A percentile compares a stretch with the other conserved stretches of the same genome.
These are phyloP conservation scores for Strigamia maritima DNA, from an alignment of 2,888 invertebrate genomes.

Conservation along the genomic window DNA sequence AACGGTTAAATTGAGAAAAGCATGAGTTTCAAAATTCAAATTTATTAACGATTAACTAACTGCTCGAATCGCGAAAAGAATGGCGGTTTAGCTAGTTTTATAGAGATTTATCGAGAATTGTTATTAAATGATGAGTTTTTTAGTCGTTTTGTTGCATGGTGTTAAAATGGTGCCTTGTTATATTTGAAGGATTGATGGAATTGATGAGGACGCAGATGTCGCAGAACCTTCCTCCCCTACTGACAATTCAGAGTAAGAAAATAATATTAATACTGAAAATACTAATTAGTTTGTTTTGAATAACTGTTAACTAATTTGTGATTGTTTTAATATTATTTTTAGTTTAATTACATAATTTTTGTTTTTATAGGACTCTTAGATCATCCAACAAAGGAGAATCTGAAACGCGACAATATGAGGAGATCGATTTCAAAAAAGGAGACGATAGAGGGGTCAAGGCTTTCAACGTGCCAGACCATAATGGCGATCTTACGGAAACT, in stretches of 20 bases:
- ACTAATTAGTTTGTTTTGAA: not conserved
- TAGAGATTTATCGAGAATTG: too few species aligned
- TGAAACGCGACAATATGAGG: constrained; percentile 40
- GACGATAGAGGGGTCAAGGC: constrained; percentile 9
- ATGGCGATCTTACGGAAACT: constrained; percentile 27
- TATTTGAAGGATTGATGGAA: not conserved
- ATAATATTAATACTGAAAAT: not conserved
- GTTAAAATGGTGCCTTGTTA: not conserved
- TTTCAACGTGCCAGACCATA: constrained; percentile 21
- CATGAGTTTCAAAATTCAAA: not conserved
- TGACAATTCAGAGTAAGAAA: not conserved
- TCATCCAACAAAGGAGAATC: not conserved
- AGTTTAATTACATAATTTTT: not conserved
- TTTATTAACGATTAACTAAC: not conserved
- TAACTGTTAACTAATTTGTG: too few species aligned
- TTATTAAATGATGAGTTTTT: too few species aligned
- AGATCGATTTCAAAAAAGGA: constrained; percentile 41
- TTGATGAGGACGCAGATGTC: not conserved
- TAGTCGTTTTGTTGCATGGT: not conserved
- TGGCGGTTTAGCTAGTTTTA: too few species aligned
- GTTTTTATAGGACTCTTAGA: not conserved
- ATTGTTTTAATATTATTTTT: not conserved
- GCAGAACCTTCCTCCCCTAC: not conserved
- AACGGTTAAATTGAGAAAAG: not conserved
- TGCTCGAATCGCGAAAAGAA: not conserved